These are phyloP conservation scores for Spilarctia lutea DNA, from an alignment of 2,888 invertebrate species.

Conservation along the genomic window DNA sequence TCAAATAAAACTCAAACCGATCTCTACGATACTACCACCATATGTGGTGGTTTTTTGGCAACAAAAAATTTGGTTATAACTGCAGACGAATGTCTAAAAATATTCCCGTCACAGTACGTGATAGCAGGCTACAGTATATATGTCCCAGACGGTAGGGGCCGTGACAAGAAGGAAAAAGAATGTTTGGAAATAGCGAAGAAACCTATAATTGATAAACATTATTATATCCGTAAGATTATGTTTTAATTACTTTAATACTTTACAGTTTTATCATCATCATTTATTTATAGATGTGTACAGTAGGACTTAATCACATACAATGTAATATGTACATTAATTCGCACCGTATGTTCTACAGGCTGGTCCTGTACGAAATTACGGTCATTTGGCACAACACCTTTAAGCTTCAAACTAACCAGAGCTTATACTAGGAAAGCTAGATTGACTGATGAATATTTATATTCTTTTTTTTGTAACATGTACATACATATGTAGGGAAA, in stretches of 20 bases:
- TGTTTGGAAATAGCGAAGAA: background rate
- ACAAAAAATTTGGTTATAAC: background rate
- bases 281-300: too few species aligned
- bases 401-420: too few species aligned
- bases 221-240: background rate
- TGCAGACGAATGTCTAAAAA: background rate
- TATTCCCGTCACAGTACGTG: background rate
- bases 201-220: background rate
- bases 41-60: background rate
- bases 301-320: too few species aligned
- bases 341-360: too few species aligned
- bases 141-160: background rate
- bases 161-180: background rate
- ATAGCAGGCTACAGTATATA: constrained; percentile 2
- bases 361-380: too few species aligned
- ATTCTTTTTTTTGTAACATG: too few species aligned
- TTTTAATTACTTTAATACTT: background rate
- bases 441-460: too few species aligned
- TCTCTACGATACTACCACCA: background rate
- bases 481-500: too few species aligned
- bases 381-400: too few species aligned
- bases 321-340: too few species aligned
- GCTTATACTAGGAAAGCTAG: too few species aligned
- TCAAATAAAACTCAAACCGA: background rate
- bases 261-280: too few species aligned